phyloP scores from a whole-genome alignment of 1,140 invertebrate species.

The Pseudomyrmex pallidus region DNA sequence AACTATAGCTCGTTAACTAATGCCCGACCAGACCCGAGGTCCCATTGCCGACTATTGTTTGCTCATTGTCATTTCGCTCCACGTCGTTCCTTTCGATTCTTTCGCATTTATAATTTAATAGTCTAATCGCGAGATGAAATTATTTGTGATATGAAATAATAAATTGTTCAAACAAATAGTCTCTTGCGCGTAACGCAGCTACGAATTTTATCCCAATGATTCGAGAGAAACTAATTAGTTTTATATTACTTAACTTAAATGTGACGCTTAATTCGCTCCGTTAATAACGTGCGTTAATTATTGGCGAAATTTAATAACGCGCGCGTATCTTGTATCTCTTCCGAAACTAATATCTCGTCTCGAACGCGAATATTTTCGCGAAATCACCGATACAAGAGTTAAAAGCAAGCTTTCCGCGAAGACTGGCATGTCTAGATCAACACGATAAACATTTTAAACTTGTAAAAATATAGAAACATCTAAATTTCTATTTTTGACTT shows the following conservation, averaged over 20 bases:
- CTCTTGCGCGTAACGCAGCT: too few relatives aligned
- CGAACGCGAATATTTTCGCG: too few relatives aligned
- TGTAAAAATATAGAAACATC: too few relatives aligned
- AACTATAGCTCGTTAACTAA: conserved; percentile 55
- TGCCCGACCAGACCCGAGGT: conserved; percentile 41
- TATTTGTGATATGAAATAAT: too few relatives aligned
- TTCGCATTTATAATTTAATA: background rate
- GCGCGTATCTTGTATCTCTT: background rate
- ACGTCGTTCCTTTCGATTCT: background rate
- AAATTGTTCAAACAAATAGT: too few relatives aligned
- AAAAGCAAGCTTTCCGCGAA: too few relatives aligned
- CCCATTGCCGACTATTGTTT: conserved; percentile 21
- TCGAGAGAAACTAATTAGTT: conserved; percentile 35
- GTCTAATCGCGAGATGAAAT: background rate
- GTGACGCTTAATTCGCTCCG: conserved; percentile 15
- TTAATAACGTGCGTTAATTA: conserved; percentile 54
- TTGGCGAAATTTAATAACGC: conserved; percentile 29
- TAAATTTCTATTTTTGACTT: too few relatives aligned
- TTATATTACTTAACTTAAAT: background rate
- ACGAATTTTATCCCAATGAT: conserved; percentile 29
- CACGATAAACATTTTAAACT: too few relatives aligned
- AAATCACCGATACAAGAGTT: too few relatives aligned
- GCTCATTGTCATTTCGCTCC: background rate
- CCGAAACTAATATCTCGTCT: background rate
- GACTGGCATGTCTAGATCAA: too few relatives aligned